Evolutionary conservation across 2,888 invertebrate genomes (phyloP), one percentile per base, ranked within the genome.

Genomic region (Cheilosia pagana): DNA sequence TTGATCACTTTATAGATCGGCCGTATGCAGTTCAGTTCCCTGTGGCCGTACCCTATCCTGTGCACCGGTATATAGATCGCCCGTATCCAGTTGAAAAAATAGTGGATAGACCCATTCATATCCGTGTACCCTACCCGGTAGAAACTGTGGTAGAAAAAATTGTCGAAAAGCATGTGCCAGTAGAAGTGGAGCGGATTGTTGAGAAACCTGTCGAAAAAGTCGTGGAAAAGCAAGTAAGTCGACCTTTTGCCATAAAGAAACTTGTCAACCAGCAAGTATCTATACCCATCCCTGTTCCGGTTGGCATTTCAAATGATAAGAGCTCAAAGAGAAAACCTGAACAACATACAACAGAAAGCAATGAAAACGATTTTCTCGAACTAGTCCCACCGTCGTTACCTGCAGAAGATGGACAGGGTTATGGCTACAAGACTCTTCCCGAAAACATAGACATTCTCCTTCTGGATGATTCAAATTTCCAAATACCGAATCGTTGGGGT

Each of bases 201-300:
- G 94, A 95, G 87, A 94, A 94, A 87, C 93, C 94, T 1, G 92
- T 94, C 0, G 93, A 94, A 0, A 93, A 93, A 63, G 92, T 93
- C 0, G 87, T 90, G 0, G 89, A 91, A 76, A 90, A 89, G 75
- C 88, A 89, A 45, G 88, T 92, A 0, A 91, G 91, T 87, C 90
- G 90, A 0, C 92, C 92, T 0, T 93, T 92, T 71, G 90, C 92
- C 0, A 92, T 93, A 16, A 89, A 90, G 19, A 89, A 89, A n/a
- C 87, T 90, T 19, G 87, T 92, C 0, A 93, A 93, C 63, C 93
- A 89, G 23, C 88, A 90, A 2, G 87, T 90, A 68, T 91, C 92
- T 19, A 90, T 92, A 5, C 92, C 92, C 92, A 92, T 91, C 14
- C 92, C 92, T 43, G 91, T 94, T 77, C 94, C 94, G 0, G 93